phyloP scores from a whole-genome alignment of 2,888 invertebrate genomes.

The Orchesellides sinensis region DNA sequence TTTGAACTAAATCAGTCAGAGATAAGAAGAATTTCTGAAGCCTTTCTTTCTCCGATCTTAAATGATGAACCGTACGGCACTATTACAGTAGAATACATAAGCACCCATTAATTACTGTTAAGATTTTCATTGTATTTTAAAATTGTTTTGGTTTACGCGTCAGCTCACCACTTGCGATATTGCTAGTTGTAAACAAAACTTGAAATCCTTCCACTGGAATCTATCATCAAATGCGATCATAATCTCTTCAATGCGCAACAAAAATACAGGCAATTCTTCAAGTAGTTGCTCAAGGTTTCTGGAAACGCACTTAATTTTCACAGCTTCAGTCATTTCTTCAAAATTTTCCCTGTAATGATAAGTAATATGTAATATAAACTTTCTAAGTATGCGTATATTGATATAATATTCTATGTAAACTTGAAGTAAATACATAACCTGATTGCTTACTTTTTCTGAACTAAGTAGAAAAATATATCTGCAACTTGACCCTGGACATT shows the following conservation, averaged over 20 bases:
- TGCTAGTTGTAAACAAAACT: constrained; percentile 82
- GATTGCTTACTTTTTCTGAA: constrained; percentile 80
- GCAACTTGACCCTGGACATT: constrained; percentile 80
- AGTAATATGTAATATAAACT: background rate
- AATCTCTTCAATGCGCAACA: constrained; percentile 81
- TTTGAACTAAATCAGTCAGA: constrained; percentile 81
- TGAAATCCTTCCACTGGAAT: constrained; percentile 82
- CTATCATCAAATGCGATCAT: constrained; percentile 82
- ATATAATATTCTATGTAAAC: background rate
- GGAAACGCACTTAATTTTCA: constrained; percentile 81
- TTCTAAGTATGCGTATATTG: background rate
- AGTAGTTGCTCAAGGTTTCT: constrained; percentile 82
- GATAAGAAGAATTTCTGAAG: constrained; percentile 79
- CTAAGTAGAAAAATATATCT: constrained; percentile 79
- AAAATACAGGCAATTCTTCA: constrained; percentile 82
- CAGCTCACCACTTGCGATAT: constrained; percentile 83
- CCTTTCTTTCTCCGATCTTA: constrained; percentile 77
- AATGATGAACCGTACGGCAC: constrained; percentile 73
- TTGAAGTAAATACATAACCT: background rate
- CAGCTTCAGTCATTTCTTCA: constrained; percentile 81
- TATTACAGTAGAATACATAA: constrained; percentile 20
- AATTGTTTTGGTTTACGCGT: too few relatives aligned
- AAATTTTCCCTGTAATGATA: constrained; percentile 79
- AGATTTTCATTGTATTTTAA: too few relatives aligned
- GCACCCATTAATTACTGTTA: too few relatives aligned